phyloP scores from a whole-genome alignment of 2,113 vertebrate genomes.

The Heteronetta atricapilla region DNA sequence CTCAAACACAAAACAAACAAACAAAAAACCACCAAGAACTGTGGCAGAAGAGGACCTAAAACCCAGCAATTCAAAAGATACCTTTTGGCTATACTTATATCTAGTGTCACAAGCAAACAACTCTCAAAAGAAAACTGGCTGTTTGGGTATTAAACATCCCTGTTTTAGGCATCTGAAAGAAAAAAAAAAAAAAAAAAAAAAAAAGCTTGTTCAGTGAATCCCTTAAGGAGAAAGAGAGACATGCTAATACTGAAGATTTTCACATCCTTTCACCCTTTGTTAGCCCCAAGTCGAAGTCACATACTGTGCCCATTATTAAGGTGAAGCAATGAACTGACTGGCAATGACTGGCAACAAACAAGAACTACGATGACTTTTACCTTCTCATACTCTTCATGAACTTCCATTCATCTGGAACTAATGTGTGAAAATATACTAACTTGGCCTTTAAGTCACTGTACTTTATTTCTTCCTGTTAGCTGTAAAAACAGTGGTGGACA shows the following conservation, averaged over 20 bases:
- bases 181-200: conserved; percentile 13
- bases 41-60: background rate
- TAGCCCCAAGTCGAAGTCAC: background rate
- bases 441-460: background rate
- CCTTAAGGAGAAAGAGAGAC: background rate
- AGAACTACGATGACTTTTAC: background rate
- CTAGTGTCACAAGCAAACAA: background rate
- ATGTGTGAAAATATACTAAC: conserved; percentile 27
- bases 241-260: background rate
- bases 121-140: background rate
- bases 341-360: background rate
- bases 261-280: background rate
- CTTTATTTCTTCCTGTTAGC: background rate
- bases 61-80: background rate
- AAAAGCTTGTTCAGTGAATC: background rate
- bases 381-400: background rate
- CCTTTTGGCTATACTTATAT: background rate
- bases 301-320: background rate
- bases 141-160: background rate
- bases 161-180: background rate
- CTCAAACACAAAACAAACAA: background rate
- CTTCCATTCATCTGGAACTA: background rate
- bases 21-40: background rate
- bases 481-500: background rate
- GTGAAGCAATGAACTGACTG: background rate